phyloP scores from a whole-genome alignment of 2,797 vertebrate genomes.

The Melanogrammus aeglefinus region DNA sequence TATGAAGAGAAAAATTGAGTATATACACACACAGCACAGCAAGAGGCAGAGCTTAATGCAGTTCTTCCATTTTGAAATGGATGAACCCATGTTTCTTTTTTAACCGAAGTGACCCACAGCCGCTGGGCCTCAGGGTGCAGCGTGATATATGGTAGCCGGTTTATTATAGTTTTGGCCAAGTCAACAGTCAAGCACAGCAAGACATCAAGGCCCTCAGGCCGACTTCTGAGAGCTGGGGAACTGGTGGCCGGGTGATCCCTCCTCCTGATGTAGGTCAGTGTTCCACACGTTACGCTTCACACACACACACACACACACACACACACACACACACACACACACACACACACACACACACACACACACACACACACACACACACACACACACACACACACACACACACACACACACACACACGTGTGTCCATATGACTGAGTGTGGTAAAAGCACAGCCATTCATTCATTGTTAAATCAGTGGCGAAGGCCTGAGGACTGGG shows the following conservation, averaged over 20 bases:
- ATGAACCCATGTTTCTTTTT: constrained; percentile 4
- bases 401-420: constrained; percentile 6
- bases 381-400: constrained; percentile 7
- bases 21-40: not conserved
- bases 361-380: constrained; percentile 17
- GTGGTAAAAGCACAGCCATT: not conserved
- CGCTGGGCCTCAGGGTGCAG: constrained; percentile 8
- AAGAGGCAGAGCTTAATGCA: too few species aligned
- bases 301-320: not conserved
- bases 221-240: constrained; percentile 4
- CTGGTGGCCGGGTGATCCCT: constrained; percentile 2
- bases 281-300: constrained; percentile 32
- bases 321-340: constrained; percentile 12
- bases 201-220: constrained; percentile 5
- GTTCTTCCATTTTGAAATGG: constrained; percentile 1
- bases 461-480: not conserved
- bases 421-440: not conserved
- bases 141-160: not conserved
- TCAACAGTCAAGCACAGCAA: constrained; percentile 11
- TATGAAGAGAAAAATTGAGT: not conserved
- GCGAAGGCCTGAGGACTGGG: not conserved
- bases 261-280: constrained; percentile 42
- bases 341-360: constrained; percentile 6
- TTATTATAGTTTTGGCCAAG: constrained; percentile 9
- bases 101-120: constrained; percentile 40